Conservation (phyloP, 2,797 vertebrate genomes). For the Mus spretus region DNA sequence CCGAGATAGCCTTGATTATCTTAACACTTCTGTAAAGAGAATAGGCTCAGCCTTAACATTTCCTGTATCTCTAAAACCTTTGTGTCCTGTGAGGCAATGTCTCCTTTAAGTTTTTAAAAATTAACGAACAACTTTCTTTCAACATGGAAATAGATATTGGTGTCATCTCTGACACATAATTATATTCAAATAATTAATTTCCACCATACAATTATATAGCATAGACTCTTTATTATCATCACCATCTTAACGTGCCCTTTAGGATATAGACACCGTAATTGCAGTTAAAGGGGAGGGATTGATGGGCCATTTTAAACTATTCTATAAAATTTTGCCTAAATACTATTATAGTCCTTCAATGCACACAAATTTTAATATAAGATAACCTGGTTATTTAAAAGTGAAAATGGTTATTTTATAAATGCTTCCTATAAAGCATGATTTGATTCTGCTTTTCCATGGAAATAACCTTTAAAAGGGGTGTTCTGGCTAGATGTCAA, state of each 20-base stretch:
- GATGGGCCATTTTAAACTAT: slow-evolving; percentile 68
- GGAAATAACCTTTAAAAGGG: slow-evolving; percentile 18
- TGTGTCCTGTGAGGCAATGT: neutral
- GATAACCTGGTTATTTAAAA: slow-evolving; percentile 65
- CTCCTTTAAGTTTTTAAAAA: slow-evolving; percentile 68
- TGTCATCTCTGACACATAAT: neutral
- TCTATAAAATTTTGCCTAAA: slow-evolving; percentile 64
- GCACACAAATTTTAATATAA: slow-evolving; percentile 62
- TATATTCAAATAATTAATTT: slow-evolving; percentile 73
- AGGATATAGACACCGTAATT: slow-evolving; percentile 60
- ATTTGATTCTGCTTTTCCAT: slow-evolving; percentile 40
- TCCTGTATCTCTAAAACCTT: neutral
- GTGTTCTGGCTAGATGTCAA: neutral
- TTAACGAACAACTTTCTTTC: neutral
- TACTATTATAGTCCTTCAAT: slow-evolving; percentile 46
- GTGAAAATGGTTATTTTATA: slow-evolving; percentile 51
- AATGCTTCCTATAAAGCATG: slow-evolving; percentile 57
- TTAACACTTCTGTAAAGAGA: slow-evolving; percentile 29
- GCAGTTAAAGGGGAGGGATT: slow-evolving; percentile 55
- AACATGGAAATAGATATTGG: neutral
- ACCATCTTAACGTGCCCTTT: slow-evolving; percentile 61
- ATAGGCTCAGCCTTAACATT: neutral
- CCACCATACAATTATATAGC: slow-evolving; percentile 68
- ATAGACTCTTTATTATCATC: slow-evolving; percentile 52
- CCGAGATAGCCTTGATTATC: neutral